These are phyloP conservation scores for Drosophila kanekoi DNA, from an alignment of 2,888 invertebrate species.

Conservation along the genomic window DNA sequence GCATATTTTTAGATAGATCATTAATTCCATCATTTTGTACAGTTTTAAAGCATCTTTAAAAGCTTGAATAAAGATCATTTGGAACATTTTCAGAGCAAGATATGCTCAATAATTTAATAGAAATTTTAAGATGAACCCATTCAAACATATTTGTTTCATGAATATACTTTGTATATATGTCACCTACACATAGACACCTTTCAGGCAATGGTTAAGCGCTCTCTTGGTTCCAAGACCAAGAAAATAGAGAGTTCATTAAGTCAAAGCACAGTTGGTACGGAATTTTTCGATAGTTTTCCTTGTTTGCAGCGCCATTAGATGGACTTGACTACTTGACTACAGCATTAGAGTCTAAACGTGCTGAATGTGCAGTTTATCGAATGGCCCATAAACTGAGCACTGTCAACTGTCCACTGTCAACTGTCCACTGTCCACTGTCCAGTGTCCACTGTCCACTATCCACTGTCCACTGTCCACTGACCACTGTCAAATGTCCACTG, in stretches of 20 bases:
- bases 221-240: too few relatives aligned
- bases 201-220: too few relatives aligned
- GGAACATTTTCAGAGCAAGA: too few relatives aligned
- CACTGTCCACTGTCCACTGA: slow-evolving; percentile 9
- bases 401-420: slow-evolving; percentile 2
- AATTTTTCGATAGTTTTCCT: slow-evolving; percentile 2
- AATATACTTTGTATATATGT: too few relatives aligned
- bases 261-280: slow-evolving; percentile 37
- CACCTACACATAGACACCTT: too few relatives aligned
- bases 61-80: too few relatives aligned
- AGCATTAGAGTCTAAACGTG: slow-evolving; percentile 30
- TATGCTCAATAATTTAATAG: too few relatives aligned
- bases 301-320: slow-evolving; percentile 16
- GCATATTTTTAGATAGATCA: too few relatives aligned
- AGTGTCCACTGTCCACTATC: slow-evolving; percentile 8
- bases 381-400: slow-evolving; percentile 48
- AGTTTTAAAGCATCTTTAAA: too few relatives aligned
- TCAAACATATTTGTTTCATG: too few relatives aligned
- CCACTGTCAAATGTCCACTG: not conserved
- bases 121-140: too few relatives aligned
- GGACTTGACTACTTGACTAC: slow-evolving; percentile 21
- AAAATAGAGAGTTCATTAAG: slow-evolving; percentile 1
- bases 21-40: too few relatives aligned
- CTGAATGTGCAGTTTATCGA: slow-evolving; percentile 39
- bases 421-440: slow-evolving; percentile 9